A percentile compares a stretch with the other conserved stretches of the same genome.
phyloP scores from a whole-genome alignment of 2,888 invertebrate species.

The Halictus quadricinctus region DNA sequence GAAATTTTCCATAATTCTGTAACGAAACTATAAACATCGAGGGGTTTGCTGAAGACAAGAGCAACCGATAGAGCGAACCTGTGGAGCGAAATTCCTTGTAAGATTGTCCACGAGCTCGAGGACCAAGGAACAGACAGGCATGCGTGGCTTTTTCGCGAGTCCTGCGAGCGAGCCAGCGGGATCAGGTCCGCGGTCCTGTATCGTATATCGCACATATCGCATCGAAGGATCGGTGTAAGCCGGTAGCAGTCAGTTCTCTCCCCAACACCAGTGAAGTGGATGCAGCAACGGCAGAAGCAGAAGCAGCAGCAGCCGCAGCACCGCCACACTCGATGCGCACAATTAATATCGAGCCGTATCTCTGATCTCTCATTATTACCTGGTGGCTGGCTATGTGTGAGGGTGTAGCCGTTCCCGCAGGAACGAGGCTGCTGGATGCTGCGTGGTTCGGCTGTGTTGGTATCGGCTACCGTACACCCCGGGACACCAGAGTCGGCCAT shows the following conservation, averaged over 20 bases:
- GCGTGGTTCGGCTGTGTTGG: slow-evolving; percentile 63
- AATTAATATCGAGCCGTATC: slow-evolving; percentile 82
- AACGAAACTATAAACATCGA: background rate
- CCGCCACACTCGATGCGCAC: slow-evolving; percentile 78
- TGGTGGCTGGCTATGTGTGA: slow-evolving; percentile 70
- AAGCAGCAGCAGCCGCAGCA: slow-evolving; percentile 57
- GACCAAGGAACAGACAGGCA: slow-evolving; percentile 9
- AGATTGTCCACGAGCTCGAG: slow-evolving; percentile 29
- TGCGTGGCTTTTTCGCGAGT: slow-evolving; percentile 52
- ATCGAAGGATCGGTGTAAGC: slow-evolving; percentile 80
- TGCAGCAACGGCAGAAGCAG: slow-evolving; percentile 58
- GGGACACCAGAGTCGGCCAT: slow-evolving; percentile 80
- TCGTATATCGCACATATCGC: slow-evolving; percentile 78
- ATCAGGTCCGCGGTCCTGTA: slow-evolving; percentile 68
- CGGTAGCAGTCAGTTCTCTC: slow-evolving; percentile 73
- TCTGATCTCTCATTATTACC: slow-evolving; percentile 82
- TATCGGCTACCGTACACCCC: slow-evolving; percentile 81
- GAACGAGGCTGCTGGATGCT: slow-evolving; percentile 62
- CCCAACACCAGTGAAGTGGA: slow-evolving; percentile 44
- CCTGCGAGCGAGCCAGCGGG: slow-evolving; percentile 47
- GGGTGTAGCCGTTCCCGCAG: slow-evolving; percentile 74
- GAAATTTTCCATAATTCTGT: background rate
- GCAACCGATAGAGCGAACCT: background rate
- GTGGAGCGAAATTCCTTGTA: slow-evolving; percentile 1
- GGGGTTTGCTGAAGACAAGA: background rate